Percentiles rank a stretch among this genome's conserved stretches.
Evolutionary conservation across 2,888 invertebrate species (phyloP).

Genomic region (Hyppa rectilinea): DNA sequence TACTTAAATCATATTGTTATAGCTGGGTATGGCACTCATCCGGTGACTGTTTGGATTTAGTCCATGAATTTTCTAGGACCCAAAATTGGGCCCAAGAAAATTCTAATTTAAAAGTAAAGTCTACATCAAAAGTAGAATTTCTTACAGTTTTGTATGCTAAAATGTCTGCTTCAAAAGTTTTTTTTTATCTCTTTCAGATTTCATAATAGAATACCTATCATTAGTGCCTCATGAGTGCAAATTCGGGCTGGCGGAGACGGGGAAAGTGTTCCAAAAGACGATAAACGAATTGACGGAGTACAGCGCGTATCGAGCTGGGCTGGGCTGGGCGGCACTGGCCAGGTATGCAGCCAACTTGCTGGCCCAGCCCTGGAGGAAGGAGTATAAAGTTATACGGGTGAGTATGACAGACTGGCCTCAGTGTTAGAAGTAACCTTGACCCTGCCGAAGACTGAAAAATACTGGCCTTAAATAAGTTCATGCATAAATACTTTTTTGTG

Average conservation of each 20-base stretch:
- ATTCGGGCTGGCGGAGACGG: slow-evolving; percentile 94
- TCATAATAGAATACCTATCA: slow-evolving; percentile 94
- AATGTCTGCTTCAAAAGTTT: neutral
- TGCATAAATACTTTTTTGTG: no score
- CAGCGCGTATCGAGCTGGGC: slow-evolving; percentile 95
- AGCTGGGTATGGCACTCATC: neutral
- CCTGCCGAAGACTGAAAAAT: no score
- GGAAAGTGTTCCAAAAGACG: slow-evolving; percentile 94
- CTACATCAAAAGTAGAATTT: neutral
- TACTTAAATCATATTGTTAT: neutral
- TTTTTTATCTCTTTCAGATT: slow-evolving; percentile 88
- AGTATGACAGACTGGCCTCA: slow-evolving; percentile 55
- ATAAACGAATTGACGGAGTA: slow-evolving; percentile 93
- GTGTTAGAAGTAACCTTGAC: neutral
- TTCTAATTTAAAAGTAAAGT: neutral
- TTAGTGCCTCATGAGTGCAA: slow-evolving; percentile 95
- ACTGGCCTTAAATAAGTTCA: no score
- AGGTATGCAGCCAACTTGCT: slow-evolving; percentile 96
- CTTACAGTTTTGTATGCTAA: neutral
- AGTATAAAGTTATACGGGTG: slow-evolving; percentile 95
- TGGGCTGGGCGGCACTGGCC: slow-evolving; percentile 96
- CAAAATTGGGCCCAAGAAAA: neutral
- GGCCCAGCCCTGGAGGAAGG: slow-evolving; percentile 97
- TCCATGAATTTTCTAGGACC: no score
- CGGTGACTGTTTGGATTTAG: neutral